Evolutionary conservation across 2,113 vertebrate genomes (phyloP).

Genomic region (Rhineura floridana): DNA sequence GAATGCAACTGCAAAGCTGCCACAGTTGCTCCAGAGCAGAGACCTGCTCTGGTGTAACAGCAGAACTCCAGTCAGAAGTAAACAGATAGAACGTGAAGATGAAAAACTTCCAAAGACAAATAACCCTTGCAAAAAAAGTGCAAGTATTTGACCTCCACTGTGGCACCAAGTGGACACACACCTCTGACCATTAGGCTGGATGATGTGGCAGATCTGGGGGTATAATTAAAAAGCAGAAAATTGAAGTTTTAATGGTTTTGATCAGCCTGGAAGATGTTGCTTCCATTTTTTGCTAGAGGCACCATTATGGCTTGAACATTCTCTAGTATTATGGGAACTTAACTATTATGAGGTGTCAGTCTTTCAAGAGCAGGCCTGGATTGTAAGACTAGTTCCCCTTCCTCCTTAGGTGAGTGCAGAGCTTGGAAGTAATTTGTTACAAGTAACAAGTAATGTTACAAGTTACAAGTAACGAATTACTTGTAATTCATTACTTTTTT

Average conservation of each 20-base stretch:
- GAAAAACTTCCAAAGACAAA: neutral
- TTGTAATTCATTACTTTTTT: no score
- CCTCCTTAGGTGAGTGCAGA: no score
- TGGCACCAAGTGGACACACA: neutral
- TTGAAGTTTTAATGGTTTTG: neutral
- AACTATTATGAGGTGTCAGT: no score
- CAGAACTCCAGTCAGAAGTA: no score
- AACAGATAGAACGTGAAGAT: neutral
- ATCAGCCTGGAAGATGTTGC: neutral
- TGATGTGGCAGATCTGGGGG: neutral
- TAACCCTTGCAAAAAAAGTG: neutral
- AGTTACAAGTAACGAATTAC: no score
- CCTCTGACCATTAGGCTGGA: no score
- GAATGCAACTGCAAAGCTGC: neutral
- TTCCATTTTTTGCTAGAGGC: neutral
- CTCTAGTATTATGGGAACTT: no score
- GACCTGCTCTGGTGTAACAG: neutral
- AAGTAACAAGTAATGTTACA: no score
- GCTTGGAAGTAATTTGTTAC: no score
- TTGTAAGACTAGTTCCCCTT: no score
- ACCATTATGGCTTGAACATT: no score
- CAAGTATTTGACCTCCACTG: neutral
- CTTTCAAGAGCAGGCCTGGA: no score
- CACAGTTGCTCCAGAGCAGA: neutral
- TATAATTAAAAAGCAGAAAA: neutral